A percentile compares a stretch with the other conserved stretches of the same genome.
Evolutionary conservation across 2,888 invertebrate genomes (phyloP).

Genomic region (Euzophera pinguis): DNA sequence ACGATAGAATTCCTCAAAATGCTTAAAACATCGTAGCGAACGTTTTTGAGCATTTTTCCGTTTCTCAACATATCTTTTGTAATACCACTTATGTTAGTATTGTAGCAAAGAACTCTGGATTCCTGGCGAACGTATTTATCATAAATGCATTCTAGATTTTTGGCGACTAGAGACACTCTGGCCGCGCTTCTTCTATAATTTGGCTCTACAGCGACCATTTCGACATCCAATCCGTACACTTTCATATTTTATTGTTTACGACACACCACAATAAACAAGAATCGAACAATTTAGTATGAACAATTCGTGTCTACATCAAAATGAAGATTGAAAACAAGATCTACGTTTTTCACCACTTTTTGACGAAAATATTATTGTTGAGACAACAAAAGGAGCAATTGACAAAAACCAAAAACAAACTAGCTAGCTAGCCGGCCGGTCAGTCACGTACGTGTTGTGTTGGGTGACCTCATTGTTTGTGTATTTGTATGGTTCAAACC

Average conservation of each 20-base stretch:
- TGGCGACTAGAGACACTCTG: background rate
- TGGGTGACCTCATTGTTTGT: no score
- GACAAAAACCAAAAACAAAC: no score
- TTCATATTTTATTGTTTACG: background rate
- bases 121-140: conserved; percentile 1
- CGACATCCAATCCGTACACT: background rate
- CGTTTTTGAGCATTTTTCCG: background rate
- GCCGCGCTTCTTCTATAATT: background rate
- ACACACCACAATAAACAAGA: no score
- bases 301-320: no score
- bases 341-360: no score
- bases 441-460: no score
- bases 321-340: no score
- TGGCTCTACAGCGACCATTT: background rate
- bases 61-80: background rate
- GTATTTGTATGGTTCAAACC: no score
- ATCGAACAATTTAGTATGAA: no score
- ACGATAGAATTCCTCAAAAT: background rate
- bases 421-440: no score
- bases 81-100: background rate
- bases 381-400: no score
- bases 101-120: background rate
- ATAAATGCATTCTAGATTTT: background rate
- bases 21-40: background rate
- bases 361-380: no score